phyloP scores from a whole-genome alignment of 2,888 invertebrate genomes.

The Pegoplata infirma region DNA sequence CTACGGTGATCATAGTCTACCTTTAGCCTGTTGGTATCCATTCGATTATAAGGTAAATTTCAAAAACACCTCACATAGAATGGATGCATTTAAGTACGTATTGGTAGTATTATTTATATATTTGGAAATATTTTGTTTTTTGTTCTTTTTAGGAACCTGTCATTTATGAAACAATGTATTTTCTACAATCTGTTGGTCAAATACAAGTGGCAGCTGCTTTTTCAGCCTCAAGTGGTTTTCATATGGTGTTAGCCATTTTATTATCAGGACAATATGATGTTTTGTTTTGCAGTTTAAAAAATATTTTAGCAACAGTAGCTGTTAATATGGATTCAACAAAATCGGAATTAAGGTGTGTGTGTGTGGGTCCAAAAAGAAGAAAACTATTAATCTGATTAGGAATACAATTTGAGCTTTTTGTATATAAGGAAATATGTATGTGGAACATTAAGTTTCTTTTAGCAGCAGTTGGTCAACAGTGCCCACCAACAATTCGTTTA shows the following conservation, averaged over 20 bases:
- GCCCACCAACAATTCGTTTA: no score
- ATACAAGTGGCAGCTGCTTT: constrained; percentile 73
- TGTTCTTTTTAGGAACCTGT: constrained; percentile 65
- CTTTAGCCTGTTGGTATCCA: constrained; percentile 74
- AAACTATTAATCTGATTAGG: no score
- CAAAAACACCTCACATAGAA: no score
- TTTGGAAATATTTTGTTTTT: not conserved
- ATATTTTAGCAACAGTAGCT: constrained; percentile 70
- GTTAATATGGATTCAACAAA: constrained; percentile 64
- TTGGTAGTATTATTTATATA: not conserved
- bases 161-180: constrained; percentile 69
- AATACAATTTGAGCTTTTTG: no score
- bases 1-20: constrained; percentile 69
- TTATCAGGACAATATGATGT: constrained; percentile 74
- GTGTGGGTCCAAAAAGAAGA: no score
- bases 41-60: constrained; percentile 69
- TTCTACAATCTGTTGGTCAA: constrained; percentile 74
- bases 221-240: constrained; percentile 70
- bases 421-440: no score
- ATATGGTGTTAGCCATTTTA: constrained; percentile 72
- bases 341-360: constrained; percentile 64
- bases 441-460: no score
- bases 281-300: constrained; percentile 73
- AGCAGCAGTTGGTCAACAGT: no score
- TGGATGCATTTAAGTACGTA: not conserved